Evolutionary conservation across 2,888 invertebrate genomes (phyloP), one percentile per base, ranked within the genome.

Genomic region (Epinotia nisella): DNA sequence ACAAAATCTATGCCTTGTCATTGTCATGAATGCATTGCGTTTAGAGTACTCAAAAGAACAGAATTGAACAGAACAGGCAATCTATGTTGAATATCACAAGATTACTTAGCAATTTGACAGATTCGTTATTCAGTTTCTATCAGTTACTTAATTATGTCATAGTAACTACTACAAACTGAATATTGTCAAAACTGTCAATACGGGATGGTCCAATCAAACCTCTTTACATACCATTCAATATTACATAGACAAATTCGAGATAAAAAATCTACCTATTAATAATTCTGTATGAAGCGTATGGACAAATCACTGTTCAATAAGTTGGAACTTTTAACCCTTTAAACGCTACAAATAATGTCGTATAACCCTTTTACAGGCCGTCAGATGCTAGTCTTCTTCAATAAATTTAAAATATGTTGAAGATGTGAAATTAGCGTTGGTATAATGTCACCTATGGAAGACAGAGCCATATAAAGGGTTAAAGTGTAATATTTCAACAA

Each of bases 261-360:
- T 68, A 68, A 49, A 68, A 68, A 68, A 68, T 59, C 67, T 68
- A 68, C 67, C 29, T 68, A 66, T 21, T 64, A 66, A 21, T 65
- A 24, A 3, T 66, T 35, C 39, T 66, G 21, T 35, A 21, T 15
- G 65, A 66, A 56, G 55, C 66, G 21, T 56, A 10, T 21, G 10
- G 56, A 66, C 66, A 41, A 15, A 55, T 66, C n/a, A 19, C 55
- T 41, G 21, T 53, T 64, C 13, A 17, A 39, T 41, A 66, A 4
- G 39, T 56, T 55, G 35, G n/a, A 19, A 53, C 0, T 39, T 39
- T 65, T 53, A 65, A 58, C 58, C 29, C 58, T 58, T 15, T 2
- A 58, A 29, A 2, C 7, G 24, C 56, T 56, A 13, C 24, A 53
- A 11, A 53, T 53, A 53, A 53, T 11, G 0, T 53, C 11, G 11